Base-by-base conservation (phyloP, 2,797 vertebrate species). In the Typhlichthys subterraneus region DNA sequence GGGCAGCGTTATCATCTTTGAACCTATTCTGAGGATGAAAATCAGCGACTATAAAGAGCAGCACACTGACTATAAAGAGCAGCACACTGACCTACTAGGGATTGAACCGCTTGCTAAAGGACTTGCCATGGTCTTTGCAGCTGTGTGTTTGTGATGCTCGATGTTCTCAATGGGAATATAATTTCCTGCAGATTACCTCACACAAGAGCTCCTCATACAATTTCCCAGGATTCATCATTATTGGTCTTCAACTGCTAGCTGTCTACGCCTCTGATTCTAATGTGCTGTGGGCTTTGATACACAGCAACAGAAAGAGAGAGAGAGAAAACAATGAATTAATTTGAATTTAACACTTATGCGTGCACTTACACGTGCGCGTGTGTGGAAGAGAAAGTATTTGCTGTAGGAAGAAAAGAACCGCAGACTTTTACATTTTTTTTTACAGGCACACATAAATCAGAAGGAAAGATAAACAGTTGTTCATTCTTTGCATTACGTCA, bases 61-160 rank as follows among this genome's bases (percentile, higher is more conserved):
- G 65, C 57, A 14, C 31, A 46, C 51, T 59, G 61, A 77, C 63
- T 73, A 54, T 66, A 70, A 65, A 46, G 67, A 65, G 63, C 57
- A 56, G 65, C 57, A 14, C 31, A 46, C 51, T 59, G 33, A 63
- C 17, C 57, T 49, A 52, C 46, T 13, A n/a, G 14, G 48, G 70
- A 64, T 58, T 62, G 56, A 61, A 70, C 50, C 63, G 61, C 64
- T 76, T 49, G 65, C 54, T 60, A 65, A 29, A 46, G 69, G 67
- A 77, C 63, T 67, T 56, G 53, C 79, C 83, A 72, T 51, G 48
- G 74, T 23, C 5, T 11, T n/a, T 55, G 51, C 53, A 45, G 53
- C 50, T 53, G 42, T 80, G 83, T 88, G 84, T 81, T 81, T 88
- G 73, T 70, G 53, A 73, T 59, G 52, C 57, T 67, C 61, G 70